Conservation (phyloP, 1,140 invertebrate species). For the Zeugodacus cucurbitae region DNA sequence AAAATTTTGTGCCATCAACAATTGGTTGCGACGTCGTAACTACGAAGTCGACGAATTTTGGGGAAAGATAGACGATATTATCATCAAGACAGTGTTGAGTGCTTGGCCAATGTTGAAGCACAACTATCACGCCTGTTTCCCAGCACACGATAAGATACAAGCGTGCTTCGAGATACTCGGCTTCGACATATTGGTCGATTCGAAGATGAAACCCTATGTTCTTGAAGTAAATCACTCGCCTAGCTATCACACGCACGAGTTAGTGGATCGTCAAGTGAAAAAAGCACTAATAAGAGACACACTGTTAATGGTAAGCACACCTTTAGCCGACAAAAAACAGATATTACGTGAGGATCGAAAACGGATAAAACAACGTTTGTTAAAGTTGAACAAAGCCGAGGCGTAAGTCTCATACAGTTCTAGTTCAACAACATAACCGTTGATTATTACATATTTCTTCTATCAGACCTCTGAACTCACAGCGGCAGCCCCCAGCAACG, state of each 20-base stretch:
- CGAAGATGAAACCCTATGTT: slow-evolving; percentile 85
- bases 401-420: slow-evolving; percentile 47
- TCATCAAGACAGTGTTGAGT: slow-evolving; percentile 89
- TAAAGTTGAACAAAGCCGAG: slow-evolving; percentile 58
- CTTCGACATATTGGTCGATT: slow-evolving; percentile 88
- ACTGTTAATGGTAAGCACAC: slow-evolving; percentile 84
- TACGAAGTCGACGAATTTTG: slow-evolving; percentile 81
- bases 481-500: background rate
- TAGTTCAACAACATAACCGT: background rate
- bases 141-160: slow-evolving; percentile 82
- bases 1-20: slow-evolving; percentile 84
- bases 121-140: slow-evolving; percentile 89
- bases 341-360: slow-evolving; percentile 78
- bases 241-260: slow-evolving; percentile 88
- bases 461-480: background rate
- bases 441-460: background rate
- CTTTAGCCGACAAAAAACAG: slow-evolving; percentile 80
- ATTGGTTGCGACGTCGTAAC: slow-evolving; percentile 75
- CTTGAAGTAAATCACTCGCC: slow-evolving; percentile 93
- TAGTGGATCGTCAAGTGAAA: slow-evolving; percentile 86
- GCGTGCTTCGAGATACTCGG: slow-evolving; percentile 92
- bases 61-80: slow-evolving; percentile 87
- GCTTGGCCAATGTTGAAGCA: slow-evolving; percentile 87
- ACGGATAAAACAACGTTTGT: slow-evolving; percentile 73
- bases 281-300: slow-evolving; percentile 84